Percentiles rank a stretch among this genome's conserved stretches.
Conservation (phyloP, 35 echinoderm and acorn worm species). For the Amphiura filiformis region DNA sequence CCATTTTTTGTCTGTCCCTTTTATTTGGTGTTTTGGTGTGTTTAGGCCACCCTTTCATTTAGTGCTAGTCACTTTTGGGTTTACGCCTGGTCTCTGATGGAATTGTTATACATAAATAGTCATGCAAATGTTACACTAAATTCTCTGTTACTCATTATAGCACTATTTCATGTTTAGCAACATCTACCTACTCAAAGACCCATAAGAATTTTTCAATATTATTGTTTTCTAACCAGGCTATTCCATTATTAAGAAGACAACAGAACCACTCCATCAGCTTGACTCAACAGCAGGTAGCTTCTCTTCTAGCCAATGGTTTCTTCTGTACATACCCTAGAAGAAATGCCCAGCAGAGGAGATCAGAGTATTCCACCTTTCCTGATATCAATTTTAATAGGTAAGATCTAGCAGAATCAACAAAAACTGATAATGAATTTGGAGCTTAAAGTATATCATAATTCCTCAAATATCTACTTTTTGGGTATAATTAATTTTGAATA, state of each 20-base stretch:
- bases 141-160: too few species aligned
- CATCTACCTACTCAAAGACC: too few species aligned
- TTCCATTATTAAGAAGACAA: constrained; percentile 80
- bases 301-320: constrained; percentile 93
- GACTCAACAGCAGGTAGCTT: constrained; percentile 81
- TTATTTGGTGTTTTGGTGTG: too few species aligned
- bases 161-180: neutral
- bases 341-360: constrained; percentile 93
- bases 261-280: constrained; percentile 60
- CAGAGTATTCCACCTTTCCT: constrained; percentile 86
- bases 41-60: too few species aligned
- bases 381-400: constrained; percentile 98
- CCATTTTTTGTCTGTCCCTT: too few species aligned
- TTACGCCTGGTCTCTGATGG: too few species aligned
- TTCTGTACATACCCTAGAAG: constrained; percentile 96
- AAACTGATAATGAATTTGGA: neutral
- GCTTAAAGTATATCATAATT: neutral
- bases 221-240: constrained; percentile 41
- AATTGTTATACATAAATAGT: too few species aligned
- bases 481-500: too few species aligned
- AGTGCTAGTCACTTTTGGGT: too few species aligned
- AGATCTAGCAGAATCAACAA: too few species aligned
- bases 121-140: too few species aligned
- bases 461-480: neutral
- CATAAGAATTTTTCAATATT: too few species aligned